Evolutionary conservation across 2,888 invertebrate genomes (phyloP).

Genomic region (Phyto melanocephala): DNA sequence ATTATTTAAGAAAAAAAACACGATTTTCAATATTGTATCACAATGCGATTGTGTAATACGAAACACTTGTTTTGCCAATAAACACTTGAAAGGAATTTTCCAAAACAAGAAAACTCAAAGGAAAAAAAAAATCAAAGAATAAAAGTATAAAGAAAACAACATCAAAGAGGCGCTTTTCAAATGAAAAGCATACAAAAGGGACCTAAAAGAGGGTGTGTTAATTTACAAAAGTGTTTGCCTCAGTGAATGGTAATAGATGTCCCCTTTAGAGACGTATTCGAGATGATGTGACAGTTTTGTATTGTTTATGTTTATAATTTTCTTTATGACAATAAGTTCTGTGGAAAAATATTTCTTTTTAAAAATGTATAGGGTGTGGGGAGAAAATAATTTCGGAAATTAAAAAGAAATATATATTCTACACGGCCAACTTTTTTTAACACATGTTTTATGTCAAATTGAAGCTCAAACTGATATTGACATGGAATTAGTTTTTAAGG

Average conservation of each 20-base stretch:
- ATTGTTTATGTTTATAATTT: constrained; percentile 12
- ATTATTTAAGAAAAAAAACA: not conserved
- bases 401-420: not conserved
- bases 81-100: constrained; percentile 38
- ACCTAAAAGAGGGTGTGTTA: constrained; percentile 35
- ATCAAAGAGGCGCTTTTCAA: constrained; percentile 37
- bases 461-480: too few relatives aligned
- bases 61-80: constrained; percentile 60
- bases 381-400: not conserved
- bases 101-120: constrained; percentile 1
- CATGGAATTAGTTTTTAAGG: too few relatives aligned
- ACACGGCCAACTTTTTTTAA: too few relatives aligned
- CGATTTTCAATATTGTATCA: not conserved
- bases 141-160: constrained; percentile 9
- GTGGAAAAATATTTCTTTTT: not conserved
- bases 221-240: not conserved
- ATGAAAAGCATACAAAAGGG: not conserved
- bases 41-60: constrained; percentile 53
- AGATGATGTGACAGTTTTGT: constrained; percentile 59
- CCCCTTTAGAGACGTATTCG: constrained; percentile 20
- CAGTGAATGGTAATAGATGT: not conserved
- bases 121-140: not conserved
- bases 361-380: not conserved
- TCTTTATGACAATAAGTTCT: not conserved
- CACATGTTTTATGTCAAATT: too few relatives aligned